These are phyloP conservation scores for Yponomeuta sedellus DNA, from an alignment of 2,888 invertebrate species.

Conservation along the genomic window DNA sequence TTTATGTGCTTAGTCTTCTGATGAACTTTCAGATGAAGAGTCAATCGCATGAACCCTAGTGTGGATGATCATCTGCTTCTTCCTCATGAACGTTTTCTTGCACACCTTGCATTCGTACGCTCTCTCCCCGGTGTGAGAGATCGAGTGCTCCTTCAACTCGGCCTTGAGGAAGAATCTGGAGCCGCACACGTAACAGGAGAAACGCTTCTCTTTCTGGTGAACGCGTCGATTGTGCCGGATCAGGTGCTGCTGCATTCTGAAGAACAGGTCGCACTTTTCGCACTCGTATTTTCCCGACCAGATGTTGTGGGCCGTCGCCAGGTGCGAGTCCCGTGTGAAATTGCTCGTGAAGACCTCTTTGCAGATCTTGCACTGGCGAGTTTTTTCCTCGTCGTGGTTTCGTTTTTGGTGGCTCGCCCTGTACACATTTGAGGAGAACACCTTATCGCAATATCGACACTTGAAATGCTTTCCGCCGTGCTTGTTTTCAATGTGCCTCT, in stretches of 20 bases:
- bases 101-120: slow-evolving; percentile 74
- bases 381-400: slow-evolving; percentile 40
- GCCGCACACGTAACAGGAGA: slow-evolving; percentile 51
- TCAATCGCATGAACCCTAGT: slow-evolving; percentile 49
- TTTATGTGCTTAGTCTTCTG: neutral
- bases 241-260: slow-evolving; percentile 69
- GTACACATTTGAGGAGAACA: slow-evolving; percentile 47
- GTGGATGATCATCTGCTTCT: slow-evolving; percentile 61
- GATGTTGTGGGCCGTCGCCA: slow-evolving; percentile 57
- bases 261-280: slow-evolving; percentile 56
- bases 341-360: slow-evolving; percentile 37
- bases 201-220: slow-evolving; percentile 49
- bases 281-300: slow-evolving; percentile 53
- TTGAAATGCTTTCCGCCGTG: slow-evolving; percentile 37
- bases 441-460: slow-evolving; percentile 57
- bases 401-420: slow-evolving; percentile 44
- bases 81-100: slow-evolving; percentile 67
- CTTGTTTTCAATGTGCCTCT: slow-evolving; percentile 42
- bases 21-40: neutral
- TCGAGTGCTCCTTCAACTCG: slow-evolving; percentile 57
- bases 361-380: slow-evolving; percentile 43
- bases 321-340: slow-evolving; percentile 53
- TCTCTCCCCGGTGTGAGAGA: slow-evolving; percentile 66
- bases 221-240: slow-evolving; percentile 67
- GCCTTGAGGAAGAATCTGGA: slow-evolving; percentile 51